These are phyloP conservation scores for Stegastes partitus DNA, from an alignment of 2,113 vertebrate genomes.

Conservation along the genomic window DNA sequence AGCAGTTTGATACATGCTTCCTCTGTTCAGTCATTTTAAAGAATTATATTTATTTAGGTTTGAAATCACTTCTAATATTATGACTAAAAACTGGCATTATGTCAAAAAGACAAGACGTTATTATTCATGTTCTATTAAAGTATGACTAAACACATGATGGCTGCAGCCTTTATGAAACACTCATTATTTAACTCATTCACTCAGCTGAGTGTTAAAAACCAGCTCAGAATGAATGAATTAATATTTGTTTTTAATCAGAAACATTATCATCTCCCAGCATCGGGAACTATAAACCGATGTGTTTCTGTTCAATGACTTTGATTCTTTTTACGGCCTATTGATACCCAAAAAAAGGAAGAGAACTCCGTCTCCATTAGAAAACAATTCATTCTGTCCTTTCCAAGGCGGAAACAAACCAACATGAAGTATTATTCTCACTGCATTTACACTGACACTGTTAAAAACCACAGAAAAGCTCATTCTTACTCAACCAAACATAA, in stretches of 20 bases:
- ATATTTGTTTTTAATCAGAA: too few relatives aligned
- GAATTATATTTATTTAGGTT: too few relatives aligned
- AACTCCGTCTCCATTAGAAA: background rate
- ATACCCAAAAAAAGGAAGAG: background rate
- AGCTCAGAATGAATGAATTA: too few relatives aligned
- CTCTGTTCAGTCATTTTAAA: too few relatives aligned
- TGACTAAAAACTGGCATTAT: too few relatives aligned
- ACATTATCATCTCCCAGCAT: accelerated
- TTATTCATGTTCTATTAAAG: too few relatives aligned
- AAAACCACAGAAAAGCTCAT: slow-evolving; percentile 24
- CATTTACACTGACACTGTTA: slow-evolving; percentile 13
- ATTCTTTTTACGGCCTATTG: background rate
- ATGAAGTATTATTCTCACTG: background rate
- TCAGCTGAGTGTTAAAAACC: background rate
- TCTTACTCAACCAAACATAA: slow-evolving; percentile 26
- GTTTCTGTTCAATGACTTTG: too few relatives aligned
- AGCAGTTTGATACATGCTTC: too few relatives aligned
- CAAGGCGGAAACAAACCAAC: too few relatives aligned
- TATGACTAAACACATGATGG: too few relatives aligned
- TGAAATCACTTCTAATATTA: too few relatives aligned
- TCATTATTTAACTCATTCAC: background rate
- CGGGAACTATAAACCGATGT: background rate
- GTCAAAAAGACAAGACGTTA: too few relatives aligned
- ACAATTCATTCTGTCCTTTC: background rate
- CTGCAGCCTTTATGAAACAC: background rate